These are phyloP conservation scores for Ctenicera cuprea DNA, from an alignment of 2,888 invertebrate species.

Conservation along the genomic window DNA sequence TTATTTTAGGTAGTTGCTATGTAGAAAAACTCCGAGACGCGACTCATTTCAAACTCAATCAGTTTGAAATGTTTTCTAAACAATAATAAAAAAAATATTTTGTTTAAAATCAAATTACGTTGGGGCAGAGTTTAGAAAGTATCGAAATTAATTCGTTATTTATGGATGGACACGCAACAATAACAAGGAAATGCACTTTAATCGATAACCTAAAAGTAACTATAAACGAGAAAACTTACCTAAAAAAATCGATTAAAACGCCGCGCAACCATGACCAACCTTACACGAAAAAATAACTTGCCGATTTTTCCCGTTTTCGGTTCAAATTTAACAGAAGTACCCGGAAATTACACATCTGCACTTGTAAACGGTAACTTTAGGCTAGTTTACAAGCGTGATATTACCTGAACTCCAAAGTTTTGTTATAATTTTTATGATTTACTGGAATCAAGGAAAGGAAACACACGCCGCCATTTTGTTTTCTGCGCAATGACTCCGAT, in stretches of 20 bases:
- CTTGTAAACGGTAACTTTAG: not conserved
- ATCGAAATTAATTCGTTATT: not conserved
- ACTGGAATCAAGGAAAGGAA: not conserved
- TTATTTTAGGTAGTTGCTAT: no score
- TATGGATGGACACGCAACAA: conserved; percentile 15
- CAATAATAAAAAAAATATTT: not conserved
- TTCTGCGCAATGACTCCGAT: conserved; percentile 31
- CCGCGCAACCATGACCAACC: conserved; percentile 34
- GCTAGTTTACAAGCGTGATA: not conserved
- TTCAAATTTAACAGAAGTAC: conserved; percentile 36
- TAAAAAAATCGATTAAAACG: conserved; percentile 46
- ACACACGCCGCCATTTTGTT: conserved; percentile 38
- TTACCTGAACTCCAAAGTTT: not conserved
- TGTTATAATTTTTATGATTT: not conserved
- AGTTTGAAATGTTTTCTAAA: not conserved
- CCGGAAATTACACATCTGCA: not conserved
- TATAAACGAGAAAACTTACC: conserved; percentile 15
- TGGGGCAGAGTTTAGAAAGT: not conserved
- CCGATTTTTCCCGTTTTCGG: conserved; percentile 6
- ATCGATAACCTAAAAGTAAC: conserved; percentile 8
- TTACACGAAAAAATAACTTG: conserved; percentile 15
- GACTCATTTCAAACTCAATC: no score
- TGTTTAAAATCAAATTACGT: no score
- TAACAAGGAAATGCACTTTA: conserved; percentile 34
- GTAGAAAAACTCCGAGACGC: not conserved